Percentiles rank a stretch among this genome's conserved stretches.
These are phyloP conservation scores for Pseudocheirus occidentalis DNA, from an alignment of 2,797 vertebrate genomes.

Conservation along the genomic window DNA sequence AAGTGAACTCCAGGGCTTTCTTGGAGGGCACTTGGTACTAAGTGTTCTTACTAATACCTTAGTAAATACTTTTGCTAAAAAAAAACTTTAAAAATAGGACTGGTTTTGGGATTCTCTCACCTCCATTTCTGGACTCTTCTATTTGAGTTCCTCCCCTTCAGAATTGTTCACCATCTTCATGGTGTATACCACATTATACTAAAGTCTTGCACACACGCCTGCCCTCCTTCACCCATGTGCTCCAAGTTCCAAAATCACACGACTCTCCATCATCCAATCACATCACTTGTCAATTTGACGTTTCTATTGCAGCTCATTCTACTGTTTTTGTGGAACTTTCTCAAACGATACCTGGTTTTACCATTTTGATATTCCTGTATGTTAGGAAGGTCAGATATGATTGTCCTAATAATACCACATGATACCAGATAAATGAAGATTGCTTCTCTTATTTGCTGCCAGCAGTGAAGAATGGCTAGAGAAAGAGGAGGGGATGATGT, in stretches of 20 bases:
- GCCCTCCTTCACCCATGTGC: background rate
- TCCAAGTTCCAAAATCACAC: background rate
- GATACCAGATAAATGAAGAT: background rate
- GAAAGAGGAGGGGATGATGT: background rate
- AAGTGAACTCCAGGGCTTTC: background rate
- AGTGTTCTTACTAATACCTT: background rate
- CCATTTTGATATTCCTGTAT: background rate
- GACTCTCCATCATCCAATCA: background rate
- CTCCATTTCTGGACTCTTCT: background rate
- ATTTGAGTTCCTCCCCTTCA: background rate
- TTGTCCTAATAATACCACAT: background rate
- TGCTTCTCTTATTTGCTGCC: background rate
- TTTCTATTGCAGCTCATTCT: background rate
- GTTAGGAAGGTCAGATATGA: background rate
- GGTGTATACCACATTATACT: background rate
- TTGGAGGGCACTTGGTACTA: no score
- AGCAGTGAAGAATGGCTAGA: background rate
- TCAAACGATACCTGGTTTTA: background rate
- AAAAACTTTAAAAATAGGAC: background rate
- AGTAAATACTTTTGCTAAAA: background rate
- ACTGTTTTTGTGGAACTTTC: background rate
- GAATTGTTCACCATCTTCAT: background rate
- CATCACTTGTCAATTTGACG: background rate
- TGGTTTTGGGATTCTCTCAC: background rate
- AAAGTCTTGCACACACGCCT: background rate